phyloP scores from a whole-genome alignment of 2,113 vertebrate species.

The Scalopus aquaticus region DNA sequence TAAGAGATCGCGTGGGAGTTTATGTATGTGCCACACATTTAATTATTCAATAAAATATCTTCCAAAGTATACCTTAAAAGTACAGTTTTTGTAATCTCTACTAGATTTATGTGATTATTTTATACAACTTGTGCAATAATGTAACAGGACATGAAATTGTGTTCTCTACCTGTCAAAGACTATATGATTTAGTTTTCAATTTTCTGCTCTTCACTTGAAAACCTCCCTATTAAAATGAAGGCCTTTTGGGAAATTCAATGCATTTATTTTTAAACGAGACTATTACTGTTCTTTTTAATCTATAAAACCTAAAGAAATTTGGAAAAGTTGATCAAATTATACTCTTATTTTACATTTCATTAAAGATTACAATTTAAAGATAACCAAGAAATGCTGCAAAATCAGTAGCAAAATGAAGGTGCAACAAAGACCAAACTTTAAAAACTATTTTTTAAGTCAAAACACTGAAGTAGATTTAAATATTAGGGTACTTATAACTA shows the following conservation, averaged over 20 bases:
- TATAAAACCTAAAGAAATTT: slow-evolving; percentile 8
- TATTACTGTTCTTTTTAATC: neutral
- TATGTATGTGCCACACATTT: neutral
- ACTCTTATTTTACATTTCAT: slow-evolving; percentile 3
- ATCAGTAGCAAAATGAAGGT: slow-evolving; percentile 36
- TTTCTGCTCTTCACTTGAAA: slow-evolving; percentile 34
- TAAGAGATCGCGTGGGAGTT: neutral
- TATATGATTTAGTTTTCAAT: neutral
- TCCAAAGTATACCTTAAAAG: slow-evolving; percentile 22
- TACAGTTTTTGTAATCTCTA: neutral
- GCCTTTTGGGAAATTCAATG: neutral
- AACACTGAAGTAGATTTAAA: neutral
- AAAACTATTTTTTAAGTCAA: neutral
- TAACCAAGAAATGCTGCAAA: slow-evolving; percentile 23
- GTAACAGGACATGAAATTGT: neutral
- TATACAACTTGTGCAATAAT: neutral
- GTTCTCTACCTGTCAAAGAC: neutral
- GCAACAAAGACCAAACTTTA: neutral
- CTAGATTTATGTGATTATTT: neutral
- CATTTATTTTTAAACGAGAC: neutral
- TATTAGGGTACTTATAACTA: neutral
- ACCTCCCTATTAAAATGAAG: neutral
- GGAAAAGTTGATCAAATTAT: slow-evolving; percentile 14
- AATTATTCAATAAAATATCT: neutral
- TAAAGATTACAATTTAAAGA: slow-evolving; percentile 22